phyloP scores from a whole-genome alignment of 2,888 invertebrate species.

The Noctuana brunneofusca region DNA sequence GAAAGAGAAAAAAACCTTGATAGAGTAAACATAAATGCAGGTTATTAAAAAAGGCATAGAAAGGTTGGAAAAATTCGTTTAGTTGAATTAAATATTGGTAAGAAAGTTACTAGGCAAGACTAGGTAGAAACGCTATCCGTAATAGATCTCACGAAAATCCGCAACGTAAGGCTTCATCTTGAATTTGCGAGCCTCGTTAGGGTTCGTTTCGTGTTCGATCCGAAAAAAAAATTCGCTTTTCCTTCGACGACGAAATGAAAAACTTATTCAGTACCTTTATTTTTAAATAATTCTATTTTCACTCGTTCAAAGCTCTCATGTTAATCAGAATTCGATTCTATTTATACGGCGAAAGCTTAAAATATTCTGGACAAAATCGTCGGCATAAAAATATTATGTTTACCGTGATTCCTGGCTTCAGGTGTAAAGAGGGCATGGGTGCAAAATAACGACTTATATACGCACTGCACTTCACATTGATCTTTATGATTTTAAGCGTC shows the following conservation, averaged over 20 bases:
- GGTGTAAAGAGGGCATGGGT: conserved; percentile 77
- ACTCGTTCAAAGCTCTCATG: conserved; percentile 26
- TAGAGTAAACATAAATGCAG: no score
- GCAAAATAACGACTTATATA: conserved; percentile 40
- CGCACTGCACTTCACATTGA: conserved; percentile 66
- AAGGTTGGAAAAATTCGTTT: no score
- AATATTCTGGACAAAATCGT: conserved; percentile 46
- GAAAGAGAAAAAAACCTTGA: no score
- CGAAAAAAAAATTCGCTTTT: conserved; percentile 22
- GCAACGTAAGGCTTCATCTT: conserved; percentile 15
- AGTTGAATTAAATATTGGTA: no score
- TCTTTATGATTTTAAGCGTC: conserved; percentile 42
- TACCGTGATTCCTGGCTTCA: conserved; percentile 80
- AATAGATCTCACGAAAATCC: neutral
- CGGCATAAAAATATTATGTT: conserved; percentile 42
- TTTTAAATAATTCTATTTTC: conserved; percentile 10
- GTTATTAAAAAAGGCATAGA: no score
- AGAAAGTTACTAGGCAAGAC: no score
- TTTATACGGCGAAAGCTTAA: conserved; percentile 55
- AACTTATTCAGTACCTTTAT: neutral
- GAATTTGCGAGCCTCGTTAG: conserved; percentile 6
- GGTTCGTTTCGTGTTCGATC: neutral
- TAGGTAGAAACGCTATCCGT: no score
- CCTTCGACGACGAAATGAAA: neutral
- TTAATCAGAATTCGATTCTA: conserved; percentile 49